Evolutionary conservation across 2,888 invertebrate genomes (phyloP).

Genomic region (Pantelozetes paolii): DNA sequence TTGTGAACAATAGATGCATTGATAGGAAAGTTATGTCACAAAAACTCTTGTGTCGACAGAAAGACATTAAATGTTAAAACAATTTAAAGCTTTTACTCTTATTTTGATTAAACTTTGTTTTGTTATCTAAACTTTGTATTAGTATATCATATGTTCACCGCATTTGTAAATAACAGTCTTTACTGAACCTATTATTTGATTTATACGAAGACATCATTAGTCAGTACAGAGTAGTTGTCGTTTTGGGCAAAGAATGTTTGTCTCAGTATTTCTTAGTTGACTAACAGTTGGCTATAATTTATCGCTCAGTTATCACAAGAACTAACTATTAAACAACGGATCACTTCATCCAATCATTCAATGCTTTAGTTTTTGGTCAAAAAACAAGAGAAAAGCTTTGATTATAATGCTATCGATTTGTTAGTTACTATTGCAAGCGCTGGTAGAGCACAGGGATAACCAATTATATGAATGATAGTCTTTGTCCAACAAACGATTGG

Average conservation of each 20-base stretch:
- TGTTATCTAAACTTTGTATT: slow-evolving; percentile 4
- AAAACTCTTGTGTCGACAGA: too few species aligned
- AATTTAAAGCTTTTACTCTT: slow-evolving; percentile 1
- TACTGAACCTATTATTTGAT: slow-evolving; percentile 26
- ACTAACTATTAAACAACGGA: slow-evolving; percentile 16
- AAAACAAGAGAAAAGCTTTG: background rate
- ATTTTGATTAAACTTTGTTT: slow-evolving; percentile 23
- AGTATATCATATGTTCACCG: slow-evolving; percentile 9
- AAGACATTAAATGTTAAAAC: too few species aligned
- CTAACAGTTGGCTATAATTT: slow-evolving; percentile 36
- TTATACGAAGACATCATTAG: slow-evolving; percentile 31
- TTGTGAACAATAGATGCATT: too few species aligned
- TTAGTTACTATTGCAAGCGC: background rate
- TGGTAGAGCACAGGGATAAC: background rate
- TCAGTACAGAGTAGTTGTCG: slow-evolving; percentile 7
- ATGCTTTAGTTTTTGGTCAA: background rate
- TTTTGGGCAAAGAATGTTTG: slow-evolving; percentile 16
- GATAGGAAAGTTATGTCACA: too few species aligned
- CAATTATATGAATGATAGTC: slow-evolving; percentile 24
- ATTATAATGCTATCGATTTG: slow-evolving; percentile 22
- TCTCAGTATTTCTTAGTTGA: slow-evolving; percentile 28
- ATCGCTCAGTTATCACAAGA: slow-evolving; percentile 2
- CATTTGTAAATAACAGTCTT: slow-evolving; percentile 17
- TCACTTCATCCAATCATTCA: slow-evolving; percentile 3
- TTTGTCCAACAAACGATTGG: background rate